Base-by-base conservation (phyloP, 2,113 vertebrate genomes). In the Otus sunia region DNA sequence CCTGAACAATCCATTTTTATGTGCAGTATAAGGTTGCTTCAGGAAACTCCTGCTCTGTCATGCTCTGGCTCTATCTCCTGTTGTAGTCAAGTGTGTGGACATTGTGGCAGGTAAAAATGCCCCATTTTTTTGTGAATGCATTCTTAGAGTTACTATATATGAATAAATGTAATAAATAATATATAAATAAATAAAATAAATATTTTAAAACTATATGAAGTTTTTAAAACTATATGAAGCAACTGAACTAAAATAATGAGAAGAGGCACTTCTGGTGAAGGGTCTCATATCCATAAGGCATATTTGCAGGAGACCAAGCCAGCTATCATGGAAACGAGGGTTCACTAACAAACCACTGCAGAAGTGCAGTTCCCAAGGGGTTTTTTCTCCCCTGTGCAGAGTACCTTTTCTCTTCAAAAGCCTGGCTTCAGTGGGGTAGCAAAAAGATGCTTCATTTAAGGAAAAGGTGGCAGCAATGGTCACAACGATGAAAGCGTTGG, bases 381-480 rank as follows among this genome's bases (percentile, higher is more conserved):
- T 0, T 2, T 10, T 56, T 60, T 11, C 14, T 11, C 14, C 16
- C 12, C 43, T 32, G 2, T 21, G 21, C 47, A n/a, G n/a, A 56
- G 10, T 32, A 29, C 4, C 2, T 10, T 39, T 36, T 49, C 32
- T 63, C 12, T 47, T 74, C 27, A 32, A 91, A 78, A 30, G 2
- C 12, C 1, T 0, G 22, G 9, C 17, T 71, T 92, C 64, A 25
- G 11, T 4, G 9, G 53, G 43, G 53, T 36, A 75, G 34, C 49
- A 84, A 50, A 79, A 72, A 39, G 34, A 37, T 53, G 45, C 16
- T 76, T 68, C 29, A 9, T 36, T 66, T 55, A n/a, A 68, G 52
- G 43, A 68, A 84, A 71, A 86, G 17, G 22, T 12, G 32, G 23
- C 3, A 76, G 41, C 11, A 50, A 30, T 1, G 0, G 5, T 27